Conservation (phyloP, 2,888 invertebrate species). For the Metopia argyrocephala region DNA sequence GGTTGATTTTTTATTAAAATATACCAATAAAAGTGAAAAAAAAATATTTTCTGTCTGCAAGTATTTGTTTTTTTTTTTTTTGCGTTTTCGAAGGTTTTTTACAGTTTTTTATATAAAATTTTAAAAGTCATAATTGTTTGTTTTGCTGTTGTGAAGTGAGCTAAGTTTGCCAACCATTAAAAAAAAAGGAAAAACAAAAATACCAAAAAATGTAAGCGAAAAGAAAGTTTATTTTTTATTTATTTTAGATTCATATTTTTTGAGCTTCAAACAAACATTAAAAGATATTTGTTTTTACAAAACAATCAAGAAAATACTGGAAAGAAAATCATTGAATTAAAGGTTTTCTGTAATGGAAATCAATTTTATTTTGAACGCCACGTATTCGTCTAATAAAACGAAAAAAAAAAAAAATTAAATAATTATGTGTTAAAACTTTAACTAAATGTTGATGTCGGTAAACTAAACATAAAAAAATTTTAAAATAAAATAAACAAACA, state of each 20-base stretch:
- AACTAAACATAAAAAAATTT: conserved; percentile 5
- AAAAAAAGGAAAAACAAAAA: background rate
- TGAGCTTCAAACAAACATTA: background rate
- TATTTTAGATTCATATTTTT: conserved; percentile 5
- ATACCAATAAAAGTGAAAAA: background rate
- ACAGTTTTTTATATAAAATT: conserved; percentile 40
- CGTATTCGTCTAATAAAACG: conserved; percentile 48
- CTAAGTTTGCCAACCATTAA: conserved; percentile 20
- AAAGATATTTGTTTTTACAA: conserved; percentile 3
- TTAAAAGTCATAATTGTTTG: conserved; percentile 45
- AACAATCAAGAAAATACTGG: background rate
- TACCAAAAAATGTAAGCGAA: conserved; percentile 54
- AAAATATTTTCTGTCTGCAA: background rate
- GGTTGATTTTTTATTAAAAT: conserved; percentile 14
- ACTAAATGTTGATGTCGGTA: conserved; percentile 23
- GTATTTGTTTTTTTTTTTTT: conserved; percentile 9
- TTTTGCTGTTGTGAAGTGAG: conserved; percentile 62
- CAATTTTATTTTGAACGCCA: conserved; percentile 49
- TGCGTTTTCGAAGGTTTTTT: conserved; percentile 7
- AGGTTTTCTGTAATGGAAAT: conserved; percentile 31
- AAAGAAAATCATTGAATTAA: background rate
- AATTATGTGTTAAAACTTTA: conserved; percentile 45
- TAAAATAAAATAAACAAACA: conserved; percentile 28
- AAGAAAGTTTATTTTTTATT: conserved; percentile 52
- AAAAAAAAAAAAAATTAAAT: background rate